Evolutionary conservation across 2,797 vertebrate genomes (phyloP).

Genomic region (Tenualosa ilisha): DNA sequence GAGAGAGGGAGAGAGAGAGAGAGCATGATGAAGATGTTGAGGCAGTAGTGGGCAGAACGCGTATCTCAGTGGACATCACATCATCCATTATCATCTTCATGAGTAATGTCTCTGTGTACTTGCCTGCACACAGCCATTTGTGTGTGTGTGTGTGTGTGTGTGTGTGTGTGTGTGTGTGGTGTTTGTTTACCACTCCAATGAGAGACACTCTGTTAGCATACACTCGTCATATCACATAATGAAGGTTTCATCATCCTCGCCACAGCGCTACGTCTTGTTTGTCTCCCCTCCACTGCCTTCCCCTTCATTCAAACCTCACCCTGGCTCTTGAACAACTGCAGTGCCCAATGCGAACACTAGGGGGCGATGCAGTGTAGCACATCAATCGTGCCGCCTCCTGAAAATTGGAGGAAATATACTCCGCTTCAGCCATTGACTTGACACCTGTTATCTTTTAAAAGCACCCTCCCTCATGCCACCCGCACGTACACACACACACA

Average conservation of each 20-base stretch:
- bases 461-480: neutral
- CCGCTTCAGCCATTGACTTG: neutral
- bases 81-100: conserved; percentile 40
- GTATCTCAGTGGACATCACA: conserved; percentile 38
- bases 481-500: neutral
- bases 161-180: neutral
- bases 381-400: neutral
- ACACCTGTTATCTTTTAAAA: conserved; percentile 22
- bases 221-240: neutral
- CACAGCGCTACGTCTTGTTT: neutral
- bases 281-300: neutral
- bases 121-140: neutral
- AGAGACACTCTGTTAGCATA: neutral
- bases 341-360: neutral
- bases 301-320: neutral
- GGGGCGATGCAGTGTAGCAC: conserved; percentile 15
- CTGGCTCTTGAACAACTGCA: neutral
- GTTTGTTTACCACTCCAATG: neutral
- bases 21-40: conserved; percentile 5
- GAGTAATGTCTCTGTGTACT: conserved; percentile 41
- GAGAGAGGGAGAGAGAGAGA: neutral
- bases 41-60: conserved; percentile 30
- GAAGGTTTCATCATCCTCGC: conserved; percentile 18
- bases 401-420: neutral
- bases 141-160: conserved; percentile 13